These are phyloP conservation scores for Enoplolaimus lenunculus DNA, from an alignment of 2,888 invertebrate genomes.

Conservation along the genomic window DNA sequence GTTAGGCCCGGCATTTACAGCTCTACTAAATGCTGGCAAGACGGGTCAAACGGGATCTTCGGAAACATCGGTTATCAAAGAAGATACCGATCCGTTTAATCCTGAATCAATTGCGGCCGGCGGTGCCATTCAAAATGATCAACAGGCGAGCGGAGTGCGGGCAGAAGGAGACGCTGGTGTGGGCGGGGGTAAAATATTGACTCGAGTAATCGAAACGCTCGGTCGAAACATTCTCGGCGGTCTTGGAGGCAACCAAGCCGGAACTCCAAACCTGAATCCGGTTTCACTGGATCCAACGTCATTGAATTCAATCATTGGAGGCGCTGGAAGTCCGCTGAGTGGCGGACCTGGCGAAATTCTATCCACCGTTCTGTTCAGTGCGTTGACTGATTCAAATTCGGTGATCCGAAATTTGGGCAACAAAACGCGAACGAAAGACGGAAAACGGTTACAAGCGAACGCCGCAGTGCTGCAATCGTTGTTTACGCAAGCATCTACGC, in stretches of 20 bases:
- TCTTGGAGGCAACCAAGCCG: neutral
- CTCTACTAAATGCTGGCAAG: neutral
- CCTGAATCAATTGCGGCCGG: neutral
- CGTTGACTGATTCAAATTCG: conserved; percentile 34
- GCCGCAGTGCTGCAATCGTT: conserved; percentile 38
- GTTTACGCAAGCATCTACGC: conserved; percentile 37
- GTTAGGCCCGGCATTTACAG: neutral
- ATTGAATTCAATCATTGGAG: conserved; percentile 22
- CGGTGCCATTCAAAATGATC: neutral
- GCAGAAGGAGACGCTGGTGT: neutral
- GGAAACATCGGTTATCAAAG: too few species aligned
- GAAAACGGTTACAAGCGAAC: conserved; percentile 25
- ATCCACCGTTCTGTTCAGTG: conserved; percentile 38
- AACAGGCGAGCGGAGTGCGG: neutral
- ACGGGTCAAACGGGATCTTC: neutral
- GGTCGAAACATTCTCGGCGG: neutral
- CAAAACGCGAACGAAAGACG: conserved; percentile 6
- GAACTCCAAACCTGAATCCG: neutral
- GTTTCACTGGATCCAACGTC: conserved; percentile 29
- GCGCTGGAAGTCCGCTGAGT: neutral
- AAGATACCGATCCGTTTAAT: too few species aligned
- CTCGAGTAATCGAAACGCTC: neutral
- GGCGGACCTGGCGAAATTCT: conserved; percentile 23
- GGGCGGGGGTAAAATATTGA: neutral
- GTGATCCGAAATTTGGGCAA: conserved; percentile 16